Evolutionary conservation across 2,113 vertebrate genomes (phyloP).

Genomic region (Nycticorax nycticorax): DNA sequence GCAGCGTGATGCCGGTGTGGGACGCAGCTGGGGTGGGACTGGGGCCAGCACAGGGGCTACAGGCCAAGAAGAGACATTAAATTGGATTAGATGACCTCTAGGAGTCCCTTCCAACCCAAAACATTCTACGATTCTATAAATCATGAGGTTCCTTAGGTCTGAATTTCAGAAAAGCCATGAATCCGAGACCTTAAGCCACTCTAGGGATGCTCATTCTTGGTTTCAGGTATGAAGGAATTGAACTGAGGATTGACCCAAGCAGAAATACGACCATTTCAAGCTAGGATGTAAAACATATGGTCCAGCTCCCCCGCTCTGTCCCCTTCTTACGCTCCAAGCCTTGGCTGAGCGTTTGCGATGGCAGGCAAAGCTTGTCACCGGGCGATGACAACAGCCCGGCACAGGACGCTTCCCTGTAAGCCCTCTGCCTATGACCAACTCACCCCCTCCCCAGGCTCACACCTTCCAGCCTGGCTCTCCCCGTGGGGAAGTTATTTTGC

Average conservation of each 20-base stretch:
- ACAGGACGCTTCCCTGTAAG: not conserved
- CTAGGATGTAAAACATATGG: not conserved
- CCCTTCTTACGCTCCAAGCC: not conserved
- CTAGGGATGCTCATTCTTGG: not conserved
- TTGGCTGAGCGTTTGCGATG: not conserved
- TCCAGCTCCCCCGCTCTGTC: not conserved
- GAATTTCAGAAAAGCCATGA: not conserved
- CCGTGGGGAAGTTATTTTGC: not conserved
- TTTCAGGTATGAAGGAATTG: not conserved
- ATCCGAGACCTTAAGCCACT: not conserved
- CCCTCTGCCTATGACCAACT: not conserved
- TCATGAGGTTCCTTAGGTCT: not conserved
- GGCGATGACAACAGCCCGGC: not conserved
- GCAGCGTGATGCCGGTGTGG: not conserved
- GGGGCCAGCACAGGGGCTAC: not conserved
- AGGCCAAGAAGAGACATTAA: not conserved
- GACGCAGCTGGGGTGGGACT: not conserved
- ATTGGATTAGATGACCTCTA: no score
- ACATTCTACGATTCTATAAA: not conserved
- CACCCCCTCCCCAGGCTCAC: not conserved
- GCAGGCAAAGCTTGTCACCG: not conserved
- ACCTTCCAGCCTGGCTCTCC: not conserved
- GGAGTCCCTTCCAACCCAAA: no score
- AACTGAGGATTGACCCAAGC: not conserved
- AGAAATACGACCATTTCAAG: fast-evolving